Conservation (phyloP, 2,888 invertebrate species). For the Hesperia comma region DNA sequence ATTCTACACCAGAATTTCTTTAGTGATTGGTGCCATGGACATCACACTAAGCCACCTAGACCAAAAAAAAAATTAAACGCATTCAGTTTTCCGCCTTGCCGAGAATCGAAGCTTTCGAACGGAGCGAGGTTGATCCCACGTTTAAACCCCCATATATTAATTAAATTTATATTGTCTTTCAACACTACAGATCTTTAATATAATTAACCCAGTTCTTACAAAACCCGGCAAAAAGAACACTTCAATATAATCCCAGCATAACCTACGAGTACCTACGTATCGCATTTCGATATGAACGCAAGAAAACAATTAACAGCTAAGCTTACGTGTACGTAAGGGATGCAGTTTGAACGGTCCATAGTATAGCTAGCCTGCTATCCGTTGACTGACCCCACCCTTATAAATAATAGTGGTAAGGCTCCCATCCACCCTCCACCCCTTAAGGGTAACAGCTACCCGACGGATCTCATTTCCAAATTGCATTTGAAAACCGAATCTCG, state of each 20-base stretch:
- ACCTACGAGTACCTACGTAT: conserved; percentile 16
- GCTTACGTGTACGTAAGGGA: conserved; percentile 64
- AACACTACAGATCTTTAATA: too few species aligned
- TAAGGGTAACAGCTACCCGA: conserved; percentile 74
- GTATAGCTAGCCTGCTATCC: conserved; percentile 65
- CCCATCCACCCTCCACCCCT: conserved; percentile 69
- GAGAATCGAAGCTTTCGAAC: too few species aligned
- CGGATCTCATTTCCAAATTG: conserved; percentile 84
- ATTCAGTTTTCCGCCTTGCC: too few species aligned
- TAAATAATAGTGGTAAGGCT: conserved; percentile 82
- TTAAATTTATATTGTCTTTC: too few species aligned
- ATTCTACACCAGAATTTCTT: too few species aligned
- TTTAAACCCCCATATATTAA: too few species aligned
- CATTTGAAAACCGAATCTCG: conserved; percentile 79
- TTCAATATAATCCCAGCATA: not conserved
- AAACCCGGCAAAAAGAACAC: not conserved
- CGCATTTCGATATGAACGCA: conserved; percentile 29
- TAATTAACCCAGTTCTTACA: too few species aligned
- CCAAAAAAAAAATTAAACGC: too few species aligned
- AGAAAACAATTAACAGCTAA: conserved; percentile 69
- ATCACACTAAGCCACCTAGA: too few species aligned
- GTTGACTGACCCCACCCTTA: conserved; percentile 80
- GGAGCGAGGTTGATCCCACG: too few species aligned
- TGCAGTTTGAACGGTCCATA: conserved; percentile 57
- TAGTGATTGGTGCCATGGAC: too few species aligned